Evolutionary conservation across 2,113 vertebrate genomes (phyloP).

Genomic region (Formicarius rufipectus): DNA sequence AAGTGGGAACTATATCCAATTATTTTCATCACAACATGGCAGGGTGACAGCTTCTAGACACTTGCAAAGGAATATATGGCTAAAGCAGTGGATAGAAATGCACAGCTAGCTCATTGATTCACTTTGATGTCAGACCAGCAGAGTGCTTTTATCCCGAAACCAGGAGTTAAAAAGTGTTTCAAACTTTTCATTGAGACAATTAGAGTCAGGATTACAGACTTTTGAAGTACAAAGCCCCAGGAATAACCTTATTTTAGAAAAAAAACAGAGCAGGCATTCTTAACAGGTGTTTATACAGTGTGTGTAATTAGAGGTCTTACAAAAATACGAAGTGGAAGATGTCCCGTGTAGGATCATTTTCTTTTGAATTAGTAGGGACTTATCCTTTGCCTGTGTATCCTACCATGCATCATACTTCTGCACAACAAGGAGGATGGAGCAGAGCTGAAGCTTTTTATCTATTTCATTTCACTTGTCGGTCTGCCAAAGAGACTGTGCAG

Average conservation of each 20-base stretch:
- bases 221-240: background rate
- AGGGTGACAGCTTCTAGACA: conserved; percentile 48
- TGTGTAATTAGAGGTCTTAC: background rate
- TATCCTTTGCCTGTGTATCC: background rate
- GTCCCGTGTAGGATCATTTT: background rate
- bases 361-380: background rate
- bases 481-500: background rate
- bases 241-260: background rate
- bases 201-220: background rate
- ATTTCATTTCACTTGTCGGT: background rate
- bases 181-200: conserved; percentile 4
- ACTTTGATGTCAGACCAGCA: conserved; percentile 39
- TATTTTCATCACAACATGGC: conserved; percentile 20
- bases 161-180: conserved; percentile 9
- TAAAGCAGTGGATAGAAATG: background rate
- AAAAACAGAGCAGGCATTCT: background rate
- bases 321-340: background rate
- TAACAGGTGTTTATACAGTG: background rate
- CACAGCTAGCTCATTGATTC: conserved; percentile 8
- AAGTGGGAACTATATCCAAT: conserved; percentile 8
- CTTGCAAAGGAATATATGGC: background rate
- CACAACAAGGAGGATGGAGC: background rate
- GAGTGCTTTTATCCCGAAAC: background rate
- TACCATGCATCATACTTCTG: background rate
- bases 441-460: background rate